Percentiles rank a stretch among this genome's conserved stretches.
phyloP scores from a whole-genome alignment of 2,888 invertebrate species.

The Hetaerina titia region DNA sequence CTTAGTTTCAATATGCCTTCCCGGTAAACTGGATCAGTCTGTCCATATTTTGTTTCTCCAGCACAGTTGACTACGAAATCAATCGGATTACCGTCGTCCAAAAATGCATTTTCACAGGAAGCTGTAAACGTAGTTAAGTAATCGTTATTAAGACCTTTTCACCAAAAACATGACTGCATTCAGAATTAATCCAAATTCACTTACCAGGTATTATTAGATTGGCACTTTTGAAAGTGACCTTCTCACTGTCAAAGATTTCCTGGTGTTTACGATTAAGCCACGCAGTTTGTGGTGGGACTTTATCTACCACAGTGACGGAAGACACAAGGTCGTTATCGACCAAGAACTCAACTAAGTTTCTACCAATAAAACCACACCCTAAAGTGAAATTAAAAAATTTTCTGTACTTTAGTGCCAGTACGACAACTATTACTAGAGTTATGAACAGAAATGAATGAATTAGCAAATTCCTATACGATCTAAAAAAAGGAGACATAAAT shows the following conservation, averaged over 20 bases:
- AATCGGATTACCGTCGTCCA: conserved; percentile 81
- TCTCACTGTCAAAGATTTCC: conserved; percentile 85
- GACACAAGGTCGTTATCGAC: conserved; percentile 87
- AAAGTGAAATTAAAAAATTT: conserved; percentile 71
- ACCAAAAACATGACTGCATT: neutral
- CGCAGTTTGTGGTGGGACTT: conserved; percentile 95
- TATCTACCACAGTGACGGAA: conserved; percentile 90
- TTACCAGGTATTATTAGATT: conserved; percentile 93
- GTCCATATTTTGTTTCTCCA: conserved; percentile 92
- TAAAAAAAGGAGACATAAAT: neutral
- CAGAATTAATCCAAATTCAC: conserved; percentile 72
- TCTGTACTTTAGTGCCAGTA: conserved; percentile 67
- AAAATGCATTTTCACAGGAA: conserved; percentile 89
- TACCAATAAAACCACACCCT: conserved; percentile 97
- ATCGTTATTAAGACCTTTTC: conserved; percentile 49
- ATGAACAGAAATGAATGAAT: neutral
- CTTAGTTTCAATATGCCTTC: conserved; percentile 93
- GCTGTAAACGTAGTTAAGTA: conserved; percentile 82
- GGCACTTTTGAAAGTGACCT: conserved; percentile 93
- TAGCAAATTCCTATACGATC: neutral
- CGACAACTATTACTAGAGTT: neutral
- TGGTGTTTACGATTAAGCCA: conserved; percentile 90
- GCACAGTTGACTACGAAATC: conserved; percentile 93
- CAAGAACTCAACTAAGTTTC: conserved; percentile 91
- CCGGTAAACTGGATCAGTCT: conserved; percentile 93